Percentiles rank a stretch among this genome's conserved stretches.
Conservation (phyloP, 2,113 vertebrate species). For the Pitta sordida region DNA sequence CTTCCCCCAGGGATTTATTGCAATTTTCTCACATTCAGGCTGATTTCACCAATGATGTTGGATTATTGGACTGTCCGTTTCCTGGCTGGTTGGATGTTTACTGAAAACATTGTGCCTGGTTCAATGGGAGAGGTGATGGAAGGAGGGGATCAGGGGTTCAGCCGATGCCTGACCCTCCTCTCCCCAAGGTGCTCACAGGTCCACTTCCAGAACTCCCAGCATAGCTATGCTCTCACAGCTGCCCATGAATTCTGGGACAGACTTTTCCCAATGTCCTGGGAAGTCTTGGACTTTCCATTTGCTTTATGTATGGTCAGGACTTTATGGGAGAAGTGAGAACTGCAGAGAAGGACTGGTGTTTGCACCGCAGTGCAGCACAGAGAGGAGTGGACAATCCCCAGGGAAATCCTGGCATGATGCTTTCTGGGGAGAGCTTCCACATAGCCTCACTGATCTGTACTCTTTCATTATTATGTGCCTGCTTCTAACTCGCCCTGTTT, state of each 20-base stretch:
- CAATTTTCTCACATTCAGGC: background rate
- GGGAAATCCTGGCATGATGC: background rate
- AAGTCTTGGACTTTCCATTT: background rate
- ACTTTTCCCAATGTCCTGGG: background rate
- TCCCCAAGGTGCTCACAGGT: background rate
- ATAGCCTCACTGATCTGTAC: background rate
- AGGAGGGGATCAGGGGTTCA: background rate
- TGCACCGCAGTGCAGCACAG: background rate
- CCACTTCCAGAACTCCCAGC: background rate
- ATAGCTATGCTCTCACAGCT: rapidly evolving
- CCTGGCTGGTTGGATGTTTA: background rate
- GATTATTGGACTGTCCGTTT: background rate
- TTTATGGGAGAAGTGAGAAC: background rate
- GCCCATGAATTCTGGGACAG: background rate
- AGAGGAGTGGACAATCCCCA: background rate
- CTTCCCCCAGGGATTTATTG: background rate
- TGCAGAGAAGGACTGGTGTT: background rate
- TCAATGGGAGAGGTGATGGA: background rate
- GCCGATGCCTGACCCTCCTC: background rate
- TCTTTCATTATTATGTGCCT: slow-evolving; percentile 50
- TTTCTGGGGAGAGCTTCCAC: background rate
- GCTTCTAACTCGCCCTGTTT: slow-evolving; percentile 13
- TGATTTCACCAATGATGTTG: background rate
- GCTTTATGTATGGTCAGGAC: background rate
- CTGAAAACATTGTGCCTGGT: background rate